phyloP scores from a whole-genome alignment of 2,888 invertebrate genomes.

The Deroplatys truncata region DNA sequence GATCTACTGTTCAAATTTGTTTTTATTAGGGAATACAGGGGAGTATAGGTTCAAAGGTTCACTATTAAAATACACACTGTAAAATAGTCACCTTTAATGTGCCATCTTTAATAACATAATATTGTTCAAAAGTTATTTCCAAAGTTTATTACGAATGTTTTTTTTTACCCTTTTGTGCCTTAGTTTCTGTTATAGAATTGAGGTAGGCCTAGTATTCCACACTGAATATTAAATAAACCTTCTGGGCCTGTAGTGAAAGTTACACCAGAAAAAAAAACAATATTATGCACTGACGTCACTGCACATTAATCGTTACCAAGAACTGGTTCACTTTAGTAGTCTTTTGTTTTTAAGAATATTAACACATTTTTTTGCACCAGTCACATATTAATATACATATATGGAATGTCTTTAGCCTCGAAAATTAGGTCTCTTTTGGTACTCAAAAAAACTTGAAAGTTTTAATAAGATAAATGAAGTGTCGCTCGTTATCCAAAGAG shows the following conservation, averaged over 20 bases:
- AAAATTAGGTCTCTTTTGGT: not conserved
- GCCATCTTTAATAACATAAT: constrained; percentile 7
- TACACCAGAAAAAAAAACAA: not conserved
- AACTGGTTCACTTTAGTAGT: not conserved
- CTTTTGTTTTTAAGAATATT: not conserved
- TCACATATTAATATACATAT: not conserved
- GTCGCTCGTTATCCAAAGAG: not conserved
- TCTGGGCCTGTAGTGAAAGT: not conserved
- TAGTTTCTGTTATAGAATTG: not conserved
- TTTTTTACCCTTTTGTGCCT: not conserved
- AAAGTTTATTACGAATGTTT: not conserved
- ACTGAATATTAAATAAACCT: not conserved
- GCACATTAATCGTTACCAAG: not conserved
- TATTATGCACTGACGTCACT: not conserved
- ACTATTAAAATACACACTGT: not conserved
- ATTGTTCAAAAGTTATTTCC: not conserved
- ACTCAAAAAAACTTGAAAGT: not conserved
- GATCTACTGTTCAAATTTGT: too few relatives aligned
- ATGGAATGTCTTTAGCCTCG: not conserved
- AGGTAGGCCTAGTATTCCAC: not conserved
- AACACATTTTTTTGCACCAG: not conserved
- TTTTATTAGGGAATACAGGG: not conserved
- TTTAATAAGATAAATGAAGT: not conserved
- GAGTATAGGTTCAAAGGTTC: not conserved
- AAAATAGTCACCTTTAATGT: constrained; percentile 8